These are phyloP conservation scores for Melopsittacus undulatus DNA, from an alignment of 2,797 vertebrate species.

Conservation along the genomic window DNA sequence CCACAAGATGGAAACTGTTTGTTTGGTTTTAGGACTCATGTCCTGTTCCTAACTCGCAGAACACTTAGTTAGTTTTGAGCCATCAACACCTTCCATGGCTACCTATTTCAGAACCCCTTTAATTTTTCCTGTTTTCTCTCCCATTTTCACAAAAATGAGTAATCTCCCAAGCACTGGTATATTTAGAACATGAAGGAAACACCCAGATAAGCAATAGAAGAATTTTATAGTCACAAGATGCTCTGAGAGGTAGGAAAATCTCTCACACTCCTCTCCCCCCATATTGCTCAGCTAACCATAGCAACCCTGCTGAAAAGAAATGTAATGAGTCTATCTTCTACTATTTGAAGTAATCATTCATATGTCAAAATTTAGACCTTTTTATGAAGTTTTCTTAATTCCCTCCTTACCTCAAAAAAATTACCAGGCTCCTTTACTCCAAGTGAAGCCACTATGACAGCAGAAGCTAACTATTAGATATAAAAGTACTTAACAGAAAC, in stretches of 20 bases:
- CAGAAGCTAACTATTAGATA: neutral
- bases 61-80: neutral
- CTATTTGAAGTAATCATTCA: conserved; percentile 13
- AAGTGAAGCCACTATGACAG: neutral
- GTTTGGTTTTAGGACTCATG: neutral
- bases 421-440: neutral
- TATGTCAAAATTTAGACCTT: neutral
- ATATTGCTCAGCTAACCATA: conserved; percentile 54
- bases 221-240: conserved; percentile 53
- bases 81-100: neutral
- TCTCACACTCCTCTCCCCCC: conserved; percentile 27
- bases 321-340: neutral
- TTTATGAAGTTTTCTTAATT: neutral
- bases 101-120: neutral
- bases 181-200: conserved; percentile 45
- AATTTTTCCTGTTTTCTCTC: neutral
- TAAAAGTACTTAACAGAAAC: neutral
- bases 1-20: neutral
- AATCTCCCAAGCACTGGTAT: conserved; percentile 17
- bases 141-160: conserved; percentile 37
- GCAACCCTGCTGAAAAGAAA: conserved; percentile 50
- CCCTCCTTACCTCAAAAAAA: neutral
- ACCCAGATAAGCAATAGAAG: conserved; percentile 35
- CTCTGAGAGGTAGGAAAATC: conserved; percentile 47
- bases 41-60: neutral